Conservation (phyloP, 2,797 vertebrate species). For the Molossus alvarezi region DNA sequence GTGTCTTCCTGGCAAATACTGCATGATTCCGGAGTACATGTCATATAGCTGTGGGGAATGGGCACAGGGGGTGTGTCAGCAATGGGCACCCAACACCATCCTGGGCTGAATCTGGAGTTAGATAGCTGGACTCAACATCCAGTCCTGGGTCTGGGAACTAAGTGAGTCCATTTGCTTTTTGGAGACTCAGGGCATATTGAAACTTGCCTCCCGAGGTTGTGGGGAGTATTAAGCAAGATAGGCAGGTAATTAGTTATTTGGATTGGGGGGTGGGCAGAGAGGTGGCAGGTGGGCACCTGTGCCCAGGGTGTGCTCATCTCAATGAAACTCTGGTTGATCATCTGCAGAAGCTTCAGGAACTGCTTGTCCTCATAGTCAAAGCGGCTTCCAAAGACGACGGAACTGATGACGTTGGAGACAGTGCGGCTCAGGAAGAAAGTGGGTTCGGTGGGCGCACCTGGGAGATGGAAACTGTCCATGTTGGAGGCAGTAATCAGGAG, state of each 20-base stretch:
- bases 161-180: not conserved
- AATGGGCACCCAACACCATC: not conserved
- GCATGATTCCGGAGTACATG: conserved; percentile 87
- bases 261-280: not conserved
- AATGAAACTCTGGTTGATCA: conserved; percentile 84
- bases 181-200: not conserved
- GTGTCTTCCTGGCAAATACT: conserved; percentile 89
- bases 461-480: not conserved
- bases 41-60: conserved; percentile 82
- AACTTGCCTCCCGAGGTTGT: not conserved
- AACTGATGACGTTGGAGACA: conserved; percentile 87
- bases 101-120: not conserved
- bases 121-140: not conserved
- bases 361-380: conserved; percentile 85
- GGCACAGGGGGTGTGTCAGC: not conserved
- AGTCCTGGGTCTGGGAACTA: not conserved
- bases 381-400: conserved; percentile 86
- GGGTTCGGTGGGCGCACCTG: conserved; percentile 85
- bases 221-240: not conserved
- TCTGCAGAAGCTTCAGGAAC: conserved; percentile 81
- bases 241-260: not conserved
- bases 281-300: conserved; percentile 77
- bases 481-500: not conserved
- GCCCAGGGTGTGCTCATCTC: conserved; percentile 87
- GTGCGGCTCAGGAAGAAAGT: conserved; percentile 85